phyloP scores from a whole-genome alignment of 2,797 vertebrate species.

The Tokudaia tokunoshimensis region DNA sequence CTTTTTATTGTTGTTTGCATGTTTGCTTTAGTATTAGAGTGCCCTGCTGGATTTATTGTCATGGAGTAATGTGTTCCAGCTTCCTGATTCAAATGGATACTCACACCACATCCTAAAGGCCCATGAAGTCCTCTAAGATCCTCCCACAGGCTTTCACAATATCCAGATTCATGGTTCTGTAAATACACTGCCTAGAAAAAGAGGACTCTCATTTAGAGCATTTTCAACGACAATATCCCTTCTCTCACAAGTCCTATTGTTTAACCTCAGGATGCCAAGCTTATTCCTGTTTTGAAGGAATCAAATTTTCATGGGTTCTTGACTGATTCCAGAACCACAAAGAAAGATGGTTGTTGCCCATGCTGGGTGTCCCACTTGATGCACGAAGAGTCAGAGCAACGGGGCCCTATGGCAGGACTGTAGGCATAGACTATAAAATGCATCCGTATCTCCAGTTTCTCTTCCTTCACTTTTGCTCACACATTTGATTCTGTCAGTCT shows the following conservation, averaged over 20 bases:
- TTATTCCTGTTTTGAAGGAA: slow-evolving; percentile 53
- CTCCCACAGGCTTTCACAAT: neutral
- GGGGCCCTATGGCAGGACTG: neutral
- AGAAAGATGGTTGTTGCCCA: neutral
- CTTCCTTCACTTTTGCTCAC: neutral
- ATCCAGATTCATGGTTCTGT: neutral
- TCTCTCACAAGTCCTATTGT: neutral
- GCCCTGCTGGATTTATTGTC: neutral
- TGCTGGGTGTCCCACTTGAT: neutral
- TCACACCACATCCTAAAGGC: neutral
- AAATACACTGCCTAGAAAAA: neutral
- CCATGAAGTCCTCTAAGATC: neutral
- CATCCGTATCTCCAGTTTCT: neutral
- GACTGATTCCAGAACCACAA: slow-evolving; percentile 1
- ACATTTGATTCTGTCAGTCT: neutral
- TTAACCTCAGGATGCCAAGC: neutral
- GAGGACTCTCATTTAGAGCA: neutral
- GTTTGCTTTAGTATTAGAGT: neutral
- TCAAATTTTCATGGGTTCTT: slow-evolving; percentile 11
- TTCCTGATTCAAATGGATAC: neutral
- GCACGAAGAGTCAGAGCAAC: neutral
- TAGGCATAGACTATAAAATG: neutral
- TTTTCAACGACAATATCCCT: slow-evolving; percentile 20
- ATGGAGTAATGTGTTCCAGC: neutral
- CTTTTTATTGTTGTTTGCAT: neutral